phyloP scores from a whole-genome alignment of 2,888 invertebrate species.

The Zeuzera pyrina region DNA sequence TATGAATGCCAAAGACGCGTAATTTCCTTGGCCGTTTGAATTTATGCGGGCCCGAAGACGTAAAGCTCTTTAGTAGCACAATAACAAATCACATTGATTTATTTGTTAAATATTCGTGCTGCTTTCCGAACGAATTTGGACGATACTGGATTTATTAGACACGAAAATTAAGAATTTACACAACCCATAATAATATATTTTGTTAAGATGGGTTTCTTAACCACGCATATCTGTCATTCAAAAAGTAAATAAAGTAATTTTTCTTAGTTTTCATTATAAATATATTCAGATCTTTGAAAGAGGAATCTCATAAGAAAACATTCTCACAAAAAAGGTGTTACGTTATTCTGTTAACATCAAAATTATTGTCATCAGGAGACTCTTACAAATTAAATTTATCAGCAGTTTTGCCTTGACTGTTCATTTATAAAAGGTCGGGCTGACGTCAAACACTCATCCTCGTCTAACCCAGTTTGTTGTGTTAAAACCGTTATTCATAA shows the following conservation, averaged over 20 bases:
- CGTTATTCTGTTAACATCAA: too few species aligned
- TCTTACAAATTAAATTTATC: too few species aligned
- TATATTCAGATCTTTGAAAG: too few species aligned
- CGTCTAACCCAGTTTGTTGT: conserved; percentile 43
- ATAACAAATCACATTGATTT: conserved; percentile 48
- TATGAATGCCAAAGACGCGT: conserved; percentile 26
- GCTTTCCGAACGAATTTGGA: conserved; percentile 7
- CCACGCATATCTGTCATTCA: too few species aligned
- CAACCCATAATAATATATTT: too few species aligned
- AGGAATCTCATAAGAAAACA: too few species aligned
- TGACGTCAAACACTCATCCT: conserved; percentile 32
- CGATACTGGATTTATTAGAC: conserved; percentile 4
- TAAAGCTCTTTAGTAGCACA: conserved; percentile 31
- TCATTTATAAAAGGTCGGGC: conserved; percentile 19
- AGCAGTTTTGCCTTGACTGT: conserved; percentile 4
- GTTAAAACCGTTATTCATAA: conserved; percentile 26
- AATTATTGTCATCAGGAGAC: too few species aligned
- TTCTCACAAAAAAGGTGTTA: too few species aligned
- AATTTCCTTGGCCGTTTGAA: conserved; percentile 38
- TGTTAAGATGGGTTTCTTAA: too few species aligned
- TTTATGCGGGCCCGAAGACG: conserved; percentile 39
- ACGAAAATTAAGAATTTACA: neutral
- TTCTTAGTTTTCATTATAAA: too few species aligned
- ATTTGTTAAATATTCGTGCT: conserved; percentile 16
- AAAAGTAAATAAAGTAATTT: too few species aligned